Conservation (phyloP, 2,797 vertebrate species). For the Sternarchorhynchus goeldii region DNA sequence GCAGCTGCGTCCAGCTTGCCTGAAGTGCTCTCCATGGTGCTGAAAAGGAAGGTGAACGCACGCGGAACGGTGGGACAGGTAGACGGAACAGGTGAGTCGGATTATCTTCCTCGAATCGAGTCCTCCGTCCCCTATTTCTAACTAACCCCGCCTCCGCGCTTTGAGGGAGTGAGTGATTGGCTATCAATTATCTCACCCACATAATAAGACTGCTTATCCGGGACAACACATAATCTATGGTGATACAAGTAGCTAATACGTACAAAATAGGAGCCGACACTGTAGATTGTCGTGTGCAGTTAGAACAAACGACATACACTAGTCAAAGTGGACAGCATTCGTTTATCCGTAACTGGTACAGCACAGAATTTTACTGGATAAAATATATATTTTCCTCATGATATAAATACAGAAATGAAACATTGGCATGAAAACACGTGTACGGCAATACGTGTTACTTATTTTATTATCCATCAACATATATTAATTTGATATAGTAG, state of each 20-base stretch:
- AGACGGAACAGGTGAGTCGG: slow-evolving; percentile 3
- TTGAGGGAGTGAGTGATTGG: slow-evolving; percentile 15
- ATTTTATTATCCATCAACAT: too few relatives aligned
- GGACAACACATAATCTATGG: slow-evolving; percentile 35
- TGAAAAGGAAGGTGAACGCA: not conserved
- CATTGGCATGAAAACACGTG: too few relatives aligned
- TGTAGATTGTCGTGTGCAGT: too few relatives aligned
- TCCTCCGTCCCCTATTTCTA: not conserved
- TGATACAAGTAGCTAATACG: not conserved
- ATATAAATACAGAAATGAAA: slow-evolving; percentile 29
- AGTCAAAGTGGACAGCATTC: too few relatives aligned
- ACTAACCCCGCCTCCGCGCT: slow-evolving; percentile 45
- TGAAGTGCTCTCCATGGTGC: slow-evolving; percentile 79
- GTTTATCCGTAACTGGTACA: not conserved
- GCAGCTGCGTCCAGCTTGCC: slow-evolving; percentile 73
- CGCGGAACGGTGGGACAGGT: not conserved
- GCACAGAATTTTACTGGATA: not conserved
- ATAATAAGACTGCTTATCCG: slow-evolving; percentile 34
- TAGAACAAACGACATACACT: too few relatives aligned
- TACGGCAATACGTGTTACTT: too few relatives aligned
- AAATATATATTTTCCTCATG: slow-evolving; percentile 7
- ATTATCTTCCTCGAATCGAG: not conserved
- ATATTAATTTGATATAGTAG: too few relatives aligned
- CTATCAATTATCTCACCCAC: slow-evolving; percentile 44
- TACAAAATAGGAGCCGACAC: too few relatives aligned